These are phyloP conservation scores for Epinotia ramella DNA, from an alignment of 2,888 invertebrate species.

Conservation along the genomic window DNA sequence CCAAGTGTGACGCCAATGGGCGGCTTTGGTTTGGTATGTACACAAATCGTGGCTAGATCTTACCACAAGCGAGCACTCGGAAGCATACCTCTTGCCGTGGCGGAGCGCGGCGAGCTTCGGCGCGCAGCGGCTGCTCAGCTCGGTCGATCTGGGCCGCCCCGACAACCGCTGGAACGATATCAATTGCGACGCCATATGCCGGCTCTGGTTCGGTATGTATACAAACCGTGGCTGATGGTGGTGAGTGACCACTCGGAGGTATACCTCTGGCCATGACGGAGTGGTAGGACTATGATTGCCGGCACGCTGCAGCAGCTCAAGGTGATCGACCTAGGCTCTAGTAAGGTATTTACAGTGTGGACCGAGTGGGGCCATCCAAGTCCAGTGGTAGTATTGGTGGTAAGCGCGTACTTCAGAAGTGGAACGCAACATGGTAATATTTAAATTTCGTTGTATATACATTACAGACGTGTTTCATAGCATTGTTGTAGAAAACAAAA, in stretches of 20 bases:
- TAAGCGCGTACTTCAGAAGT: background rate
- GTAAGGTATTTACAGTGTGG: background rate
- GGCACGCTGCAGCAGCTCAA: too few species aligned
- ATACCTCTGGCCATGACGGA: background rate
- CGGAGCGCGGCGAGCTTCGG: too few species aligned
- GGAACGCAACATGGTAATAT: background rate
- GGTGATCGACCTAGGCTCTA: background rate
- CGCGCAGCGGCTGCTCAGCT: too few species aligned
- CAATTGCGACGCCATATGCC: slow-evolving; percentile 87
- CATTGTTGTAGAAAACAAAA: background rate
- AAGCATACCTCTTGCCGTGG: background rate
- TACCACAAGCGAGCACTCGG: background rate
- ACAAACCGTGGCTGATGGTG: background rate
- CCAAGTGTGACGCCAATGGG: slow-evolving; percentile 88
- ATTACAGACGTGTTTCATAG: background rate
- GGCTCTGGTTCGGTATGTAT: slow-evolving; percentile 88
- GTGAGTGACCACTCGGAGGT: background rate
- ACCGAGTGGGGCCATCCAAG: background rate
- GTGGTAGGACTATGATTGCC: background rate
- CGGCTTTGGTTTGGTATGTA: slow-evolving; percentile 88
- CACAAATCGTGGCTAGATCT: background rate
- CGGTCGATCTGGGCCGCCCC: slow-evolving; percentile 52
- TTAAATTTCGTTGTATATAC: too few species aligned
- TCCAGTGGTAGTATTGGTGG: too few species aligned
- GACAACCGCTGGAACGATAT: slow-evolving; percentile 88